phyloP scores from a whole-genome alignment of 2,797 vertebrate species.

The Loriculus beryllinus region DNA sequence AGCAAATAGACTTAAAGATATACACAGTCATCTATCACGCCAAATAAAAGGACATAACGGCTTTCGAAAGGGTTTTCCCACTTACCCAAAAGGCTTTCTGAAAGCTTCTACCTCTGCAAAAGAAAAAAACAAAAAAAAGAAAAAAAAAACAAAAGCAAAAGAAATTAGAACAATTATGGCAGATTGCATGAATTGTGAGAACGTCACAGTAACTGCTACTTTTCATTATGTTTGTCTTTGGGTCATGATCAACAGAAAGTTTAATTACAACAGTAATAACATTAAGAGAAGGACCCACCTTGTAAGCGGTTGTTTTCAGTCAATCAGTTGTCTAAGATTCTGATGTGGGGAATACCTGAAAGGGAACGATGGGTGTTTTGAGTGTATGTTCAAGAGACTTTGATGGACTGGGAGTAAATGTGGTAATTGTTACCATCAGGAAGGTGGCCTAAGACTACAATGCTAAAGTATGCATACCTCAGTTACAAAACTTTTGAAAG shows the following conservation, averaged over 20 bases:
- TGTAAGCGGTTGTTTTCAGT: slow-evolving; percentile 88
- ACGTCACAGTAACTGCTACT: slow-evolving; percentile 90
- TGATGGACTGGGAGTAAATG: slow-evolving; percentile 92
- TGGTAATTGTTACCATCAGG: slow-evolving; percentile 84
- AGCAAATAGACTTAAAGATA: slow-evolving; percentile 92
- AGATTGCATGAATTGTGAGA: slow-evolving; percentile 95
- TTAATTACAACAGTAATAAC: slow-evolving; percentile 79
- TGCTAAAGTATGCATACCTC: slow-evolving; percentile 98
- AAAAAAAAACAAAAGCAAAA: slow-evolving; percentile 75
- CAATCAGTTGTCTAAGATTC: slow-evolving; percentile 82
- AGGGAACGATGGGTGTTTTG: slow-evolving; percentile 90
- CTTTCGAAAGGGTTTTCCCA: slow-evolving; percentile 96
- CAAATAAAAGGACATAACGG: slow-evolving; percentile 96
- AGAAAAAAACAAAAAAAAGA: slow-evolving; percentile 78
- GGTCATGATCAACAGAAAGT: slow-evolving; percentile 87
- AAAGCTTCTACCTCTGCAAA: slow-evolving; percentile 99
- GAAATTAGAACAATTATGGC: slow-evolving; percentile 92
- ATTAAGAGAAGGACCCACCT: slow-evolving; percentile 87
- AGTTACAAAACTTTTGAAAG: slow-evolving; percentile 97
- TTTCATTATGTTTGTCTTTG: slow-evolving; percentile 91
- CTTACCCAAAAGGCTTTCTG: slow-evolving; percentile 97
- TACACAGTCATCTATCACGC: slow-evolving; percentile 92
- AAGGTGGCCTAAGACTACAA: slow-evolving; percentile 94
- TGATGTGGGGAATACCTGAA: slow-evolving; percentile 87
- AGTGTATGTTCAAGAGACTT: slow-evolving; percentile 92